A percentile compares a stretch with the other conserved stretches of the same genome.
These are phyloP conservation scores for Watersipora subatra DNA, from an alignment of 1,140 invertebrate species.

Conservation along the genomic window DNA sequence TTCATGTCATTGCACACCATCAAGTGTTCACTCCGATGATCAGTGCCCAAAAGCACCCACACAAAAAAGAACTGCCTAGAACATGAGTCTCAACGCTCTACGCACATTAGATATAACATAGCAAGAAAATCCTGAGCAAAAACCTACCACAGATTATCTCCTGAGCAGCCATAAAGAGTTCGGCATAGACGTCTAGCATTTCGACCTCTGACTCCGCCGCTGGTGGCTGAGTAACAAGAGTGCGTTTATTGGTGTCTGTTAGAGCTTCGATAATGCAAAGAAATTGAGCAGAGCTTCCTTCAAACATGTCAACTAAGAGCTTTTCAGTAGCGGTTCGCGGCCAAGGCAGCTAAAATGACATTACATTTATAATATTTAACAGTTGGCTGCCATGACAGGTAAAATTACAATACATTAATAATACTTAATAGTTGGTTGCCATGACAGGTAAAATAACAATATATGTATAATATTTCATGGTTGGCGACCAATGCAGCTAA, in stretches of 20 bases:
- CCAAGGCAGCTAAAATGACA: slow-evolving; percentile 28
- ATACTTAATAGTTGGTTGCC: too few species aligned
- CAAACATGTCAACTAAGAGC: slow-evolving; percentile 39
- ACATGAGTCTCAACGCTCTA: neutral
- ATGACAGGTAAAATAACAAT: too few species aligned
- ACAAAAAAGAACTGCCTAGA: neutral
- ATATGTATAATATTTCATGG: too few species aligned
- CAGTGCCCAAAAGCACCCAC: too few species aligned
- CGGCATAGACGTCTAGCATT: slow-evolving; percentile 35
- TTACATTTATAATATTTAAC: neutral
- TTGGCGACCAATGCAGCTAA: slow-evolving; percentile 37
- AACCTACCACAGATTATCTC: slow-evolving; percentile 32
- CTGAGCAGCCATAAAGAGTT: slow-evolving; percentile 37
- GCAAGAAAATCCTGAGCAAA: too few species aligned
- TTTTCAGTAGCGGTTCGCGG: slow-evolving; percentile 38
- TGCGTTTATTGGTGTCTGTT: slow-evolving; percentile 31
- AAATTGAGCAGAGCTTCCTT: slow-evolving; percentile 37
- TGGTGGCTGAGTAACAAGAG: slow-evolving; percentile 27
- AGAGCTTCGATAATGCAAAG: slow-evolving; percentile 34
- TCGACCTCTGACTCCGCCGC: slow-evolving; percentile 36
- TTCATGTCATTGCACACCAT: too few species aligned
- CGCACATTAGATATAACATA: too few species aligned
- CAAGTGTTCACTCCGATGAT: too few species aligned
- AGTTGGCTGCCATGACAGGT: neutral
- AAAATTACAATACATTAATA: neutral